Percentiles rank a stretch among this genome's conserved stretches.
Evolutionary conservation across 2,113 vertebrate species (phyloP).

Genomic region (Ammodytes marinus): DNA sequence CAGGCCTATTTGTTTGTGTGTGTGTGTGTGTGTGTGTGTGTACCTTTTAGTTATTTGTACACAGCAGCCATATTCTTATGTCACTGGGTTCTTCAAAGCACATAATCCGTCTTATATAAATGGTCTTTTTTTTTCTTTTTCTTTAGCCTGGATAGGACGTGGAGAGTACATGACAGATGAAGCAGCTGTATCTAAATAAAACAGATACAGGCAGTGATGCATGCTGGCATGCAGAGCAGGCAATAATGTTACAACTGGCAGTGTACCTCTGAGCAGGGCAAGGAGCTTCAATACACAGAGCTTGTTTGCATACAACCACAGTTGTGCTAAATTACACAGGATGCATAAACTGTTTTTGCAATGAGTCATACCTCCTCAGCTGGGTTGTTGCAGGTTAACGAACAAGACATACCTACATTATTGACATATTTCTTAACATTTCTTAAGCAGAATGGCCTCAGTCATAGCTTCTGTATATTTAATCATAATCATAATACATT

Average conservation of each 20-base stretch:
- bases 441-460: neutral
- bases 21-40: conserved; percentile 18
- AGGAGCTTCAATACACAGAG: neutral
- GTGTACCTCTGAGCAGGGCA: conserved; percentile 18
- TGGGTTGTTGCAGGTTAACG: neutral
- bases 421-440: no score
- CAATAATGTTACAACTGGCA: conserved; percentile 43
- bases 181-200: conserved; percentile 77
- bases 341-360: conserved; percentile 36
- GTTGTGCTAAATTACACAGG: neutral
- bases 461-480: neutral
- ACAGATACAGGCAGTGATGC: conserved; percentile 68
- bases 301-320: conserved; percentile 43
- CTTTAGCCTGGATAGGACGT: conserved; percentile 53
- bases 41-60: conserved; percentile 30
- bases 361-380: conserved; percentile 61
- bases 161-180: conserved; percentile 55
- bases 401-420: neutral
- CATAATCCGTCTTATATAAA: conserved; percentile 82
- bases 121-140: conserved; percentile 44
- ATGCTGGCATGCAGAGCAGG: conserved; percentile 52
- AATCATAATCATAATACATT: neutral
- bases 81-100: conserved; percentile 70
- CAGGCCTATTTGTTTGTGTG: neutral
- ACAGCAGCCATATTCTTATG: conserved; percentile 69